A percentile compares a stretch with the other conserved stretches of the same genome.
phyloP scores from a whole-genome alignment of 2,113 vertebrate species.

The Natator depressus region DNA sequence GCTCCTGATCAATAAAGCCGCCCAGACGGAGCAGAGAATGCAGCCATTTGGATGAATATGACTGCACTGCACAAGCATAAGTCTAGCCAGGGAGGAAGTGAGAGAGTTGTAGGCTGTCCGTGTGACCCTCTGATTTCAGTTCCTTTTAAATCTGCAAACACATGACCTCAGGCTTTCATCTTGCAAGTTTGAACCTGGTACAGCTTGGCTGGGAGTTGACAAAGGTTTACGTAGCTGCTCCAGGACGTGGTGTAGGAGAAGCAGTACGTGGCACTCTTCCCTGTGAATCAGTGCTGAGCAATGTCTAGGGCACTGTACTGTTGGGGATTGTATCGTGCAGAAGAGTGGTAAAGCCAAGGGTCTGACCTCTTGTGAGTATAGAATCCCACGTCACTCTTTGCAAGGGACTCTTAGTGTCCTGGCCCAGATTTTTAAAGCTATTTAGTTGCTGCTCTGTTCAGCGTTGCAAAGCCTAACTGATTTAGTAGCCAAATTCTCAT shows the following conservation, averaged over 20 bases:
- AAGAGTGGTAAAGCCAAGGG: neutral
- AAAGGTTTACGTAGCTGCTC: neutral
- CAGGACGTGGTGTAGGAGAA: accelerated
- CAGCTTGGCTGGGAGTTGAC: neutral
- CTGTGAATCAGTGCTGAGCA: neutral
- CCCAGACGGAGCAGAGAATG: accelerated
- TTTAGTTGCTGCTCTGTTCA: neutral
- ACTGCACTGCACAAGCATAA: accelerated
- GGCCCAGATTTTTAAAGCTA: neutral
- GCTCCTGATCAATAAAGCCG: neutral
- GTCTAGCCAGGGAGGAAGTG: neutral
- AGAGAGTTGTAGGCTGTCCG: neutral
- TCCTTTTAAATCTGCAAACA: neutral
- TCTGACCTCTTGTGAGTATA: neutral
- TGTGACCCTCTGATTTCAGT: neutral
- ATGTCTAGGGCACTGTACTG: accelerated
- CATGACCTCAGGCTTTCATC: neutral
- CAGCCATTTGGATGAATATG: neutral
- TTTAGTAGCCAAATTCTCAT: neutral
- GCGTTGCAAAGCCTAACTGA: neutral
- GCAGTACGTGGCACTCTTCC: neutral
- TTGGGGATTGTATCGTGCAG: neutral
- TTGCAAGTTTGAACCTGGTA: accelerated
- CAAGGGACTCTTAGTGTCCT: neutral
- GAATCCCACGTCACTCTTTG: neutral